Base-by-base conservation (phyloP, 2,797 vertebrate species). In the Dicrostonyx torquatus region DNA sequence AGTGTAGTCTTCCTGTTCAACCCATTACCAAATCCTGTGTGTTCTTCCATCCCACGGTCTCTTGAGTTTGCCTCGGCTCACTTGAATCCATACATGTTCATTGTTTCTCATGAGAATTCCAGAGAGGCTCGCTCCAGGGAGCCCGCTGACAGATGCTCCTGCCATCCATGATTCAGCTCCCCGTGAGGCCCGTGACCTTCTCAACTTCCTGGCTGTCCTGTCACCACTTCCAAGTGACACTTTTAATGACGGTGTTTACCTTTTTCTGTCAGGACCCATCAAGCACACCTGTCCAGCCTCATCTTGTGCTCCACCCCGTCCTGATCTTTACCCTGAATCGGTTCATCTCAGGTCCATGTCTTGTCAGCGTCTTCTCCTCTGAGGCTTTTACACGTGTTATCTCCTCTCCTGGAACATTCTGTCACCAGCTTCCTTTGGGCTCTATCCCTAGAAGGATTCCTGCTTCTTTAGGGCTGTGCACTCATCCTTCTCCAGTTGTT, bases 391-490 rank as follows among this genome's bases (percentile, higher is more conserved):
- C 4, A 50, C 53, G 31, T 1, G 1, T 31, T n/a, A 6, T 87
- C 31, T 24, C 43, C 72, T 93, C 13, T 83, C 34, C 70, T 72
- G 31, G 45, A 88, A 64, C 17, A n/a, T 73, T 70, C 62, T 78
- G 31, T 45, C 14, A 7, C 34, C n/a, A 79, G 72, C 48, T 77
- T 45, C 55, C 34, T 22, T 64, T 70, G 34, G 50, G 45, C 55
- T 17, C 50, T 80, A 31, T 86, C 62, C 75, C 26, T n/a, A 11
- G 29, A 66, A 9, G 2, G 0, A 22, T 79, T 45, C 80, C 43
- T 85, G 43, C 68, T 53, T 3, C 18, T 1, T 5, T 4, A 43
- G 75, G 2, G 6, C 48, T 17, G 0, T 66, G 29, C 0, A 0
- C 24, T 48, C 26, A 18, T 31, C 53, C 55, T 86, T 58, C 26